Conservation (phyloP, 2,113 vertebrate species). For the Tychaedon coryphoeus region DNA sequence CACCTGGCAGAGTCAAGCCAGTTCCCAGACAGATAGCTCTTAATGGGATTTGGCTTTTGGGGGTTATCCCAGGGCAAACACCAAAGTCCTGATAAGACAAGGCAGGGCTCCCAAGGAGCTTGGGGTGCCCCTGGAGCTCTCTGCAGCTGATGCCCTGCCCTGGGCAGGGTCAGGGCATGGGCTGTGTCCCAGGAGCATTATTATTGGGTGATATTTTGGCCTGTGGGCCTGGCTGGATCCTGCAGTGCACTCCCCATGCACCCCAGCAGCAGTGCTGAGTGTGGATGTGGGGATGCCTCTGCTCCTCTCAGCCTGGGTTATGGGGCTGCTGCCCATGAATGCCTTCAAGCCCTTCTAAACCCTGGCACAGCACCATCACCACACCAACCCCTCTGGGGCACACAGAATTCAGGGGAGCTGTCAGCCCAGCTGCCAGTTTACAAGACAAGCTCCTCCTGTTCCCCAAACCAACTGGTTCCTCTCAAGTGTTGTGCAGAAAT, state of each 20-base stretch:
- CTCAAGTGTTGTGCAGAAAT: background rate
- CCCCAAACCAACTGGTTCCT: background rate
- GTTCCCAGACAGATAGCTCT: background rate
- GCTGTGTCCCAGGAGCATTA: background rate
- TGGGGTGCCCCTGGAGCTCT: background rate
- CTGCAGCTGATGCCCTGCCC: background rate
- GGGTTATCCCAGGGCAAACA: background rate
- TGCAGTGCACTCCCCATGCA: accelerated
- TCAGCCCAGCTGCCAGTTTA: background rate
- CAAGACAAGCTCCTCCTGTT: background rate
- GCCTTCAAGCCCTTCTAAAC: background rate
- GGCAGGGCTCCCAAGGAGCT: background rate
- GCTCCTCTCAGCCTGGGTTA: accelerated
- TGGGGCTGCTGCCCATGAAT: background rate
- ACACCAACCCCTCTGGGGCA: background rate
- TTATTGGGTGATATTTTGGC: background rate
- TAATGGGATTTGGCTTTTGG: background rate
- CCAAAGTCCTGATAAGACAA: background rate
- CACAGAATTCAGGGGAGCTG: background rate
- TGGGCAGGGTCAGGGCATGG: background rate
- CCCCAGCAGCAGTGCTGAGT: background rate
- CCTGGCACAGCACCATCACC: background rate
- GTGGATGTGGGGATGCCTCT: accelerated
- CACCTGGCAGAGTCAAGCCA: background rate
- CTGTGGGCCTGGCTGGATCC: background rate